Evolutionary conservation across 2,797 vertebrate species (phyloP).

Genomic region (Platalea minor): DNA sequence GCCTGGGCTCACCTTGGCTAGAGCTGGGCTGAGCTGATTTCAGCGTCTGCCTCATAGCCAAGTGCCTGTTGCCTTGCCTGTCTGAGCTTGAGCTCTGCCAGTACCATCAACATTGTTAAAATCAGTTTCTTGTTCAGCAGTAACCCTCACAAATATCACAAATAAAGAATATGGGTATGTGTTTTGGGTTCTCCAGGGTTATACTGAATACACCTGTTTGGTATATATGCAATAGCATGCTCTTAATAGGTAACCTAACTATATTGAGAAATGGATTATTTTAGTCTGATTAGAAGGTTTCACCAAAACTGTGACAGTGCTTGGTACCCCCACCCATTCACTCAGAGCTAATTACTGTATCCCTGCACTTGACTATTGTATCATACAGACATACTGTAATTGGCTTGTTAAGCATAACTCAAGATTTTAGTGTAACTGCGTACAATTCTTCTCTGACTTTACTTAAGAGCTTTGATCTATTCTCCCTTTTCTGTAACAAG

Average conservation of each 20-base stretch:
- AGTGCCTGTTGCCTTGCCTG: neutral
- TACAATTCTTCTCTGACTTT: neutral
- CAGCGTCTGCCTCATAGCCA: accelerated
- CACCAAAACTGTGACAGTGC: neutral
- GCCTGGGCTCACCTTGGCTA: neutral
- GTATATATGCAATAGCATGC: neutral
- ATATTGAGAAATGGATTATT: neutral
- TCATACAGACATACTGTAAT: neutral
- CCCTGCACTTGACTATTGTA: neutral
- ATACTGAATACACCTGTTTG: accelerated
- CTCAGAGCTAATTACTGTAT: neutral
- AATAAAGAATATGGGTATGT: neutral
- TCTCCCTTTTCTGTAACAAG: neutral
- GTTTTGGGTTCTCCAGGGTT: neutral
- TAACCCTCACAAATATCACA: neutral
- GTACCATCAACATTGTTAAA: neutral
- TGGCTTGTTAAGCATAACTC: neutral
- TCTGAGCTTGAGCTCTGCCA: neutral
- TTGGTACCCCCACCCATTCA: neutral
- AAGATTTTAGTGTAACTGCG: neutral
- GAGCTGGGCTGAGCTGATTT: neutral
- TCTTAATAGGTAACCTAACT: neutral
- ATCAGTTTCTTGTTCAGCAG: neutral
- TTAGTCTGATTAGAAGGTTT: neutral
- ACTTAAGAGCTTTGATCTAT: neutral